Base-by-base conservation (phyloP, 1,140 invertebrate species). In the Riptortus pedestris region DNA sequence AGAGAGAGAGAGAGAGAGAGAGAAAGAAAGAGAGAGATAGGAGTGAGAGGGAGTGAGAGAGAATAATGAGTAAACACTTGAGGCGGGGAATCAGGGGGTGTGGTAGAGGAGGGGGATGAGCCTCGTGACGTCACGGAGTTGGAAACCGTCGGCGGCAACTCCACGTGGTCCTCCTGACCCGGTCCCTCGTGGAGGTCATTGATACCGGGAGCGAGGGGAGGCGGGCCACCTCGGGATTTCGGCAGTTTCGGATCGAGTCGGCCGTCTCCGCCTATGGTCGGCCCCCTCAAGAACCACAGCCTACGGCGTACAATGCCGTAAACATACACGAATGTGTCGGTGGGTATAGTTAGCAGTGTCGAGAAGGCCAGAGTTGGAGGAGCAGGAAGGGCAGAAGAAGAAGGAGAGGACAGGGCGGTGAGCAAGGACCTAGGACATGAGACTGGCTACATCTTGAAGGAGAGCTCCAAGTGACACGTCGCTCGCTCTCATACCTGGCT, bases 101-200 rank as follows among this genome's bases (percentile, higher is more conserved):
- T 51, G 51, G 63, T 7, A 43, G 29, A 22, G 16, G n/a, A 7
- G 64, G 7, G 38, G 22, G 33, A 51, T 9, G 60, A 24, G 38
- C 48, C 22, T 24, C 20, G 26, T 60, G 65, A 66, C 60, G 60
- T 43, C 57, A 52, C 22, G 43, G 63, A 51, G 47, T 14, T 22
- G 59, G 64, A 43, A 43, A 45, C 58, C 58, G 64, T 60, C 59
- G 33, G 57, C 57, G 22, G 29, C 33, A 11, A 60, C 65, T 62
- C 65, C 60, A 62, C 65, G 60, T 33, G 65, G 51, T 24, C 26
- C 64, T 60, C 26, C 29, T 22, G 47, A 58, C 43, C 31, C 31
- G n/a, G 51, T 58, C 38, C 29, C 12, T 18, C n/a, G 31, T 38
- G 22, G 22, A 64, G 63, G 63, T 64, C 63, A 33, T 64, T 64